Conservation (phyloP, 1,140 invertebrate species). For the Drosophila obscura region DNA sequence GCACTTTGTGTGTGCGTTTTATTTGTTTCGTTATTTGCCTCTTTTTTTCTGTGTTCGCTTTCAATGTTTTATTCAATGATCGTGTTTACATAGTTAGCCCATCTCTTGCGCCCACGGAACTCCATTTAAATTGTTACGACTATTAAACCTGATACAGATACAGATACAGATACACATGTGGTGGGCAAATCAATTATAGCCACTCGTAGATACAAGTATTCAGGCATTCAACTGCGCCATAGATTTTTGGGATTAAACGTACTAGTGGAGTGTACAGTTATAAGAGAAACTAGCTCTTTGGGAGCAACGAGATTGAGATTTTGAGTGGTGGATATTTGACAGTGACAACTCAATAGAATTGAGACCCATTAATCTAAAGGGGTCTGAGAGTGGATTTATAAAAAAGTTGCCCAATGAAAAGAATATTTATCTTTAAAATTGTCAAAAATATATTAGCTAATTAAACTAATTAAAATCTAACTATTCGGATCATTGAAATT, state of each 20-base stretch:
- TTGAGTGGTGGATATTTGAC: too few relatives aligned
- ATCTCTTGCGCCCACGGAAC: slow-evolving; percentile 66
- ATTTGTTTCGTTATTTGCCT: slow-evolving; percentile 66
- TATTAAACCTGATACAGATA: slow-evolving; percentile 25
- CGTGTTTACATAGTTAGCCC: slow-evolving; percentile 71
- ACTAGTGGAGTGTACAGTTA: too few relatives aligned
- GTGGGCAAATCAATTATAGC: slow-evolving; percentile 30
- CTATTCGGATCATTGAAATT: too few relatives aligned
- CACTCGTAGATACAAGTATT: neutral
- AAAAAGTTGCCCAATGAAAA: too few relatives aligned
- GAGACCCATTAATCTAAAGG: too few relatives aligned
- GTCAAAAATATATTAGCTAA: too few relatives aligned
- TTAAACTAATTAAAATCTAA: too few relatives aligned
- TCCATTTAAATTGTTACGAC: slow-evolving; percentile 39
- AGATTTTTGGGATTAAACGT: neutral
- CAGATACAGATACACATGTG: slow-evolving; percentile 1
- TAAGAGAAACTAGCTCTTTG: too few relatives aligned
- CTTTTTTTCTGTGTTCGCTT: slow-evolving; percentile 4
- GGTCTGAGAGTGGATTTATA: too few relatives aligned
- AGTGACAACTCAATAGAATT: neutral
- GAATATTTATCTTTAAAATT: too few relatives aligned
- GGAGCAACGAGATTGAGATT: too few relatives aligned
- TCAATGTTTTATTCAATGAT: slow-evolving; percentile 73
- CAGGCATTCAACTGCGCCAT: neutral
- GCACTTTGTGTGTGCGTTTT: slow-evolving; percentile 41